These are phyloP conservation scores for Cnemophilus loriae DNA, from an alignment of 2,113 vertebrate species.

Conservation along the genomic window DNA sequence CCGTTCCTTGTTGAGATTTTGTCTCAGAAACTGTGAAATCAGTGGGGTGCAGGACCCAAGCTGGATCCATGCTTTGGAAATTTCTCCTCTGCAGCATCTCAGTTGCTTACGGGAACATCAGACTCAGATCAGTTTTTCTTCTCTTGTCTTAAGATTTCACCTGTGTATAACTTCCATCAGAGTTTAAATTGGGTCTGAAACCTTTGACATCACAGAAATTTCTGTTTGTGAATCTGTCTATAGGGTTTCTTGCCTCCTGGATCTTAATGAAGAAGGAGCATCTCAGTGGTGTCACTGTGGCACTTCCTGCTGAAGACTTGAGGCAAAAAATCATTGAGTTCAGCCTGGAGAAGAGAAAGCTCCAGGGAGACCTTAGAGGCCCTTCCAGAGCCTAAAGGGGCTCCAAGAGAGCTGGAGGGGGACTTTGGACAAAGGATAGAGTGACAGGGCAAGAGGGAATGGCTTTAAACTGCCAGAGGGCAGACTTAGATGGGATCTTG, in stretches of 20 bases:
- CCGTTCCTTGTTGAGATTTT: rapidly evolving
- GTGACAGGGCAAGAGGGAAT: neutral
- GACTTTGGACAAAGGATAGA: neutral
- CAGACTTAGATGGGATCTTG: neutral
- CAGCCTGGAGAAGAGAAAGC: neutral
- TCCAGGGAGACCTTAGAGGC: neutral
- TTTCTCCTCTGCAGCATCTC: neutral
- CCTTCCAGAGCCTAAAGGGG: neutral
- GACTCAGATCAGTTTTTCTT: neutral
- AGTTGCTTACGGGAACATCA: neutral
- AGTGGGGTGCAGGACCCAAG: neutral
- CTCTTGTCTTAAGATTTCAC: neutral
- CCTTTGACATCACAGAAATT: neutral
- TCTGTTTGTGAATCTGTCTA: neutral
- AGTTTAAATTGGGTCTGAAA: neutral
- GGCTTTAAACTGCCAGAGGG: neutral
- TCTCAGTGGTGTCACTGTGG: neutral
- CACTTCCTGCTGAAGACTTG: neutral
- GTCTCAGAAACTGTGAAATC: neutral
- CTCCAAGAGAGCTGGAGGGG: neutral
- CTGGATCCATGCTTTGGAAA: neutral
- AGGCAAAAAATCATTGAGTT: neutral
- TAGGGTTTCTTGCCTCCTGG: neutral
- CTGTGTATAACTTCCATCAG: neutral
- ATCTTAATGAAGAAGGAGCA: neutral